Evolutionary conservation across 2,113 vertebrate species (phyloP).

Genomic region (Climacteris rufus): DNA sequence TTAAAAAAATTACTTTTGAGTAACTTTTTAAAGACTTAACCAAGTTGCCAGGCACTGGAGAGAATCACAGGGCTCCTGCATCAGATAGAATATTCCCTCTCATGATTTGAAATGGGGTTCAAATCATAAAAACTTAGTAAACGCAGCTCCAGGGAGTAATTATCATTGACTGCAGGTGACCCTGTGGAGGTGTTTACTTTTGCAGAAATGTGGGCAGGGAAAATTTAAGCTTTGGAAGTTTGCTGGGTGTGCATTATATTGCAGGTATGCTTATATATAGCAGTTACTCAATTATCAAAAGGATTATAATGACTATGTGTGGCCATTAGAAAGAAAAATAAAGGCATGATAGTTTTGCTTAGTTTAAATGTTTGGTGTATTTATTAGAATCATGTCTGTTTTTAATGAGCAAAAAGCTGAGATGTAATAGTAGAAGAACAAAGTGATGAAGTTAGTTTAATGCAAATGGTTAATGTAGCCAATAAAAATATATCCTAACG

Average conservation of each 20-base stretch:
- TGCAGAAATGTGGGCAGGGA: neutral
- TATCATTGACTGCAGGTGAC: neutral
- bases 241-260: neutral
- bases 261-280: neutral
- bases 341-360: neutral
- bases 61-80: neutral
- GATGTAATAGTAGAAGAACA: neutral
- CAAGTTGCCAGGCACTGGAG: neutral
- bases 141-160: neutral
- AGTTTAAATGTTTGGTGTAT: neutral
- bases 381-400: neutral
- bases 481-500: neutral
- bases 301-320: neutral
- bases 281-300: neutral
- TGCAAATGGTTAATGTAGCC: neutral
- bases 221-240: slow-evolving; percentile 13
- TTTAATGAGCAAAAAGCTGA: neutral
- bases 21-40: neutral
- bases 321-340: neutral
- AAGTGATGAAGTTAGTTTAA: neutral
- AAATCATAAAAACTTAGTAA: neutral
- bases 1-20: neutral
- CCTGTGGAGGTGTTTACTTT: slow-evolving; percentile 1
- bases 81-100: neutral
- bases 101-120: neutral